phyloP scores from a whole-genome alignment of 2,113 vertebrate species.

The Macaca mulatta region DNA sequence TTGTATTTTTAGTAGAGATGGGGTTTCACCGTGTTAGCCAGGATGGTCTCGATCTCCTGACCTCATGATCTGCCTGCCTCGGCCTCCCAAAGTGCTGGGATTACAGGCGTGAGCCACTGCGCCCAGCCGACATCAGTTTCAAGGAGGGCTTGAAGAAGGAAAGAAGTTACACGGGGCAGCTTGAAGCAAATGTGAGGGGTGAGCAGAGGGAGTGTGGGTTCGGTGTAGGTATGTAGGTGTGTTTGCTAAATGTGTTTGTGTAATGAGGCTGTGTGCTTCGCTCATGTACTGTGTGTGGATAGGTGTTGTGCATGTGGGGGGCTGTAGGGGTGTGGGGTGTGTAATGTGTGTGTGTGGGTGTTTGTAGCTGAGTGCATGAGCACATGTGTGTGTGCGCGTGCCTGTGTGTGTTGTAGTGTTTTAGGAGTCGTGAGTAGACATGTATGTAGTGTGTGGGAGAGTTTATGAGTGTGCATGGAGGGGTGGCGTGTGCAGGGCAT shows the following conservation, averaged over 20 bases:
- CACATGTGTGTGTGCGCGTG: accelerated
- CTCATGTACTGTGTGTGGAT: neutral
- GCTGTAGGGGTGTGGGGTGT: neutral
- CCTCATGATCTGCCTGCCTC: too few relatives aligned
- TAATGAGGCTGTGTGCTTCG: neutral
- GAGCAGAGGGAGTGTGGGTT: too few relatives aligned
- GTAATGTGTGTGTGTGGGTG: too few relatives aligned
- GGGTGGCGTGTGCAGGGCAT: accelerated
- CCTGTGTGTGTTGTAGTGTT: neutral
- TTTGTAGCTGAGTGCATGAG: accelerated
- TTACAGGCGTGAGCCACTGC: too few relatives aligned
- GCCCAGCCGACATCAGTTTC: accelerated
- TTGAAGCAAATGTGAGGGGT: neutral
- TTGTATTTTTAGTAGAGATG: too few relatives aligned
- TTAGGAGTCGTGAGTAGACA: accelerated
- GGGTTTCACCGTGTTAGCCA: too few relatives aligned
- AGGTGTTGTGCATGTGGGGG: neutral
- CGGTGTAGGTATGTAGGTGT: neutral
- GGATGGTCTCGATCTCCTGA: too few relatives aligned
- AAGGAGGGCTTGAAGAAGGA: neutral
- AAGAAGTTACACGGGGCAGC: neutral
- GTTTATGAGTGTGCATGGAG: neutral
- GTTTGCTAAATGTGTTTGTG: neutral
- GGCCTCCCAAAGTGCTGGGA: too few relatives aligned
- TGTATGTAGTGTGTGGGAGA: neutral